Evolutionary conservation across 1,140 invertebrate species (phyloP), one percentile per base, ranked within the genome.

Genomic region (Drosophila lowei): DNA sequence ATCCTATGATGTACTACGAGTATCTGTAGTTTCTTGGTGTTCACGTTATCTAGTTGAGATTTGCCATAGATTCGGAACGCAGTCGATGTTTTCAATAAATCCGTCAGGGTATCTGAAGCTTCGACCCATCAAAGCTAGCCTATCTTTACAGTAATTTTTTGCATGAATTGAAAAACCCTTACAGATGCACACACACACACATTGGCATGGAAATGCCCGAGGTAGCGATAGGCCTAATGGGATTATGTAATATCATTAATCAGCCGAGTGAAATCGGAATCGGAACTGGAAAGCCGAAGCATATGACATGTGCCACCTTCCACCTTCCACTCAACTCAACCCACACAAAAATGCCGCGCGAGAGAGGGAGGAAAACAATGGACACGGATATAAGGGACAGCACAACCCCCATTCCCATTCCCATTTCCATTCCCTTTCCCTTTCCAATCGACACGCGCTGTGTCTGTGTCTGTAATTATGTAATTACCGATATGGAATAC

Each of bases 191-290:
- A 30, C 28, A 25, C 23, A 30, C 30, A 30, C 13, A 6, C 7
- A 30, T 0, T 48, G 59, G 30, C 34, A 13, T 13, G 34, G 34
- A 38, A 38, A 13, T n/a, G 50, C 50, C 50, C 50, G 13, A 25
- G 65, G 65, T 34, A 25, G 62, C 30, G 38, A 18, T 28, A 38
- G 15, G 16, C 13, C 62, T 86, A 86, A 86, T 86, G 77, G 73
- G 77, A 86, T 86, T 86, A 85, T 50, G 44, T 81, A 86, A 86
- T 78, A 81, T 88, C 81, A 86, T 86, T 86, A 86, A 86, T 86
- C 81, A 86, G 81, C 62, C 64, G 52, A 67, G 61, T 74, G 77
- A 86, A 77, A 77, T 65, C 47, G 79, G 28, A 68, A 80, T 53
- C 42, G 53, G 7, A 41, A 70, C 16, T 49, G 64, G 11, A 38